Evolutionary conservation across 2,113 vertebrate genomes (phyloP), one percentile per base, ranked within the genome.

Genomic region (Rhagologus leucostigma): DNA sequence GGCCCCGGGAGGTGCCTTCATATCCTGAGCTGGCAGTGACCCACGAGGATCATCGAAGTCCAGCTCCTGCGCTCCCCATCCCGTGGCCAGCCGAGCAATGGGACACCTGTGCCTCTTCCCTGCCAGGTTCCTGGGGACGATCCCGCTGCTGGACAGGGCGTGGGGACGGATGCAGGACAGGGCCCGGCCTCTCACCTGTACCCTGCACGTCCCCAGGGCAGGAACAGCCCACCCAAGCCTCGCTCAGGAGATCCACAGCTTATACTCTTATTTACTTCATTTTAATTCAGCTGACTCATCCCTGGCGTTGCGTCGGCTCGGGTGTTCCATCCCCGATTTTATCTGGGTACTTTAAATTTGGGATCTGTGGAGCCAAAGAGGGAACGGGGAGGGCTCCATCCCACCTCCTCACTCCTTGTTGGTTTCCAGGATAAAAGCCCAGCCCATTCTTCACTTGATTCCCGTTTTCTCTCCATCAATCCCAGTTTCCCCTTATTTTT

Each of bases 211-310:
- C 16, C 70, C 46, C n/a, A 3, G 60, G 14, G 13, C 1, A 5
- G 59, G 39, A 53, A 0, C 39, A 37, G 84, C 53, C 60, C 39
- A 11, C 75, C n/a, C 39, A 5, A 39, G 16, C 29, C 77, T 46
- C 57, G 0, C 1, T 50, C 3, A 14, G 70, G 23, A 33, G 20
- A 62, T n/a, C 33, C 42, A 4, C 1, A 5, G 21, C 42, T 71
- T 2, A 26, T 0, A 3, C 17, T 0, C 5, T 75, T 14, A 1
- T 7, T 35, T 11, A 6, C 24, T 17, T 8, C 0, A 12, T n/a
- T 77, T 11, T 9, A 7, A 16, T 2, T 19, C 14, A 84, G 0
- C 8, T 49, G 3, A 9, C 22, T 67, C 32, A 16, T 1, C 15
- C 83, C 63, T 24, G 37, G 2, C 37, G 0, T 16, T 1, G 3